Base-by-base conservation (phyloP, 2,888 invertebrate species). In the Lithophane semibrunnea region DNA sequence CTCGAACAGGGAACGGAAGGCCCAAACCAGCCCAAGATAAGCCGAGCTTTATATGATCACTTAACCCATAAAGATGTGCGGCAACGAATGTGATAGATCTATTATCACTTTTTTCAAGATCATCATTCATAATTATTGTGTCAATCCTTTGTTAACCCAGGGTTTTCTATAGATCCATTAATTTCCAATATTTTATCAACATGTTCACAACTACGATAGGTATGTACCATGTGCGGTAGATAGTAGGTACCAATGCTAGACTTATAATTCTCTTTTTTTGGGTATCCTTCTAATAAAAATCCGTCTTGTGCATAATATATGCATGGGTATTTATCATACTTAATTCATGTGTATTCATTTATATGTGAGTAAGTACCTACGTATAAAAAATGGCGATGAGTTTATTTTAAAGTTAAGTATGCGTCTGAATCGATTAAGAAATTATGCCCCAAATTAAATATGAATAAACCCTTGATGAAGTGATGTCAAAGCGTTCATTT, bases 401-500 rank as follows among this genome's bases (percentile, higher is more conserved):
- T 65, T 70, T 44, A 67, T 61, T 65, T 65, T 3, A 66, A 67
- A 47, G 21, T 61, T 71, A 68, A 60, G 52, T 42, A 67, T 65
- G 73, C 58, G 47, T 61, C 72, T 68, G 29, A 72, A 72, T 76
- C 64, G 56, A 77, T 80, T 79, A 80, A 78, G 84, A 80, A 72
- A 80, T 85, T 73, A 78, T 74, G 65, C 52, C 12, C 12, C 64
- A 42, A 56, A 71, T 82, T 68, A 77, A 80, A 75, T 82, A 77
- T 85, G 86, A 86, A 91, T 88, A 88, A 84, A 83, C 71, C 71
- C 83, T 83, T 82, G 79, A 89, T 87, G 84, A 80, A 85, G 79
- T 88, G 78, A 80, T 84, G 78, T 82, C 66, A 80, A 77, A 83
- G 77, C 75, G 70, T 82, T 82, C 76, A 80, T 88, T 85, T 77